A percentile compares a stretch with the other conserved stretches of the same genome.
Evolutionary conservation across 2,888 invertebrate species (phyloP).

Genomic region (Pseudococcus viburni): DNA sequence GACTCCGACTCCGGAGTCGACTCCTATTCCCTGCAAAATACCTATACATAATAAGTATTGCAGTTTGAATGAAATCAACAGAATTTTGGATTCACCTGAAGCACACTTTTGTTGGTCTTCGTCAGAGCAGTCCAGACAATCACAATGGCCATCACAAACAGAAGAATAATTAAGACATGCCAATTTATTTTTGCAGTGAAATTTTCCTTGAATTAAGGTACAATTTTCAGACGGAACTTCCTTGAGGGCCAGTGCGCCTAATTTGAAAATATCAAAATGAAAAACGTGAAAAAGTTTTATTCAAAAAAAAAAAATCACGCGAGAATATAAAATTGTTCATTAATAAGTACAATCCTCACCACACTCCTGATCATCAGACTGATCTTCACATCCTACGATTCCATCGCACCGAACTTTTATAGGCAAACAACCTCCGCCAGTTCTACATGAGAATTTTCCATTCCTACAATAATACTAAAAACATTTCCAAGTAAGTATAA

Average conservation of each 20-base stretch:
- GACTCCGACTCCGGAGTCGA: too few species aligned
- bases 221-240: neutral
- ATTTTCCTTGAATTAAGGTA: neutral
- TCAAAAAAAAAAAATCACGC: too few species aligned
- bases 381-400: conserved; percentile 78
- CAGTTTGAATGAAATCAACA: too few species aligned
- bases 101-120: neutral
- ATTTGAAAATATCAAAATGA: too few species aligned
- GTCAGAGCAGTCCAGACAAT: neutral
- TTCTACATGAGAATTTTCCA: too few species aligned
- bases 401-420: conserved; percentile 74
- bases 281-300: too few species aligned
- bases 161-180: neutral
- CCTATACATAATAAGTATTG: too few species aligned
- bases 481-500: too few species aligned
- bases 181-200: neutral
- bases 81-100: too few species aligned
- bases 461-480: too few species aligned
- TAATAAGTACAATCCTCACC: neutral
- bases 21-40: too few species aligned
- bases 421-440: neutral
- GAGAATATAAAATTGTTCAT: too few species aligned
- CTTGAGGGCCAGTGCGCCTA: neutral
- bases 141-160: neutral
- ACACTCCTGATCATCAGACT: conserved; percentile 78